Conservation (phyloP, 2,888 invertebrate species). For the Monopis laevigella region DNA sequence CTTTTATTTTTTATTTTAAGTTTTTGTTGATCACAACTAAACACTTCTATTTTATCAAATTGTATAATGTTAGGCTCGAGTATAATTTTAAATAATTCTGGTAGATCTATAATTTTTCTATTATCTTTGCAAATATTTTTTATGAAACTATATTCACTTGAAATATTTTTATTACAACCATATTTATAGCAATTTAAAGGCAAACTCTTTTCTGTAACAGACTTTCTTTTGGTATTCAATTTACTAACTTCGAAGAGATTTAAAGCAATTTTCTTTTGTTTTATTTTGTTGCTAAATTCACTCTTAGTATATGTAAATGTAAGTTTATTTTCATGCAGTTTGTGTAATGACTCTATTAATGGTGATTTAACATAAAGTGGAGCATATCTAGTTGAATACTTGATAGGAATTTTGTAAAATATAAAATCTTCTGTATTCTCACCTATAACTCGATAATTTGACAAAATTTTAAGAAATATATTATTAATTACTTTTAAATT, state of each 20-base stretch:
- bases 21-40: slow-evolving; percentile 34
- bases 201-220: slow-evolving; percentile 25
- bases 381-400: slow-evolving; percentile 27
- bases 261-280: slow-evolving; percentile 27
- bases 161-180: not conserved
- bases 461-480: slow-evolving; percentile 37
- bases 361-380: not conserved
- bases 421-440: slow-evolving; percentile 29
- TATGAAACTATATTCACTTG: not conserved
- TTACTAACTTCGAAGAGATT: not conserved
- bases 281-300: slow-evolving; percentile 25
- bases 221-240: slow-evolving; percentile 12
- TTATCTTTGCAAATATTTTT: slow-evolving; percentile 31
- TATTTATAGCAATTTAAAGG: not conserved
- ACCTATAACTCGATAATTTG: slow-evolving; percentile 28
- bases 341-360: slow-evolving; percentile 40
- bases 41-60: slow-evolving; percentile 42
- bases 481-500: slow-evolving; percentile 30
- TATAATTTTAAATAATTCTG: slow-evolving; percentile 36
- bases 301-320: slow-evolving; percentile 36
- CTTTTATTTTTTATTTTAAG: slow-evolving; percentile 42
- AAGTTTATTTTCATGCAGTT: slow-evolving; percentile 32
- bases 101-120: slow-evolving; percentile 25
- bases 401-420: slow-evolving; percentile 30
- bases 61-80: slow-evolving; percentile 36